Conservation (phyloP, 1,140 invertebrate species). For the Thrips palmi region DNA sequence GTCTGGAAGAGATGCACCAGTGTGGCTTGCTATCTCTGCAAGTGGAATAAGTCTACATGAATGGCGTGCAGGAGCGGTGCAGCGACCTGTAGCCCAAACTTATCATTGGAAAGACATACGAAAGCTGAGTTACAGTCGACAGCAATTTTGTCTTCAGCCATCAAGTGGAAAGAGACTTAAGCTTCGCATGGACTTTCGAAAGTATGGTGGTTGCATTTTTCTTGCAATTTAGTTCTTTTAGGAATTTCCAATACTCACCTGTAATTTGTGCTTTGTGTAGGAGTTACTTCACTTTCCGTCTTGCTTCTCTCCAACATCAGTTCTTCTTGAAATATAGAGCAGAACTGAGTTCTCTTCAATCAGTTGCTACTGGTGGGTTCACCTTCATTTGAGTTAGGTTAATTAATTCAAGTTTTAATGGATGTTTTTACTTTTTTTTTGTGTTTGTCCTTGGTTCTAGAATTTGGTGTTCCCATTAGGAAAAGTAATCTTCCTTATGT, state of each 20-base stretch:
- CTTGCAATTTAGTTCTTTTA: not conserved
- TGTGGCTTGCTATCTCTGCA: slow-evolving; percentile 16
- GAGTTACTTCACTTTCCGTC: slow-evolving; percentile 52
- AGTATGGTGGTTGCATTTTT: slow-evolving; percentile 26
- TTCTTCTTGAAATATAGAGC: slow-evolving; percentile 51
- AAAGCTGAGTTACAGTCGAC: slow-evolving; percentile 53
- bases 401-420: slow-evolving; percentile 9
- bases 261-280: slow-evolving; percentile 21
- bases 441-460: slow-evolving; percentile 16
- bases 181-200: slow-evolving; percentile 50
- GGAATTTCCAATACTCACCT: not conserved
- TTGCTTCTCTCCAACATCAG: slow-evolving; percentile 53
- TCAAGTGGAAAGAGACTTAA: slow-evolving; percentile 39
- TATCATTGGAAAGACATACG: slow-evolving; percentile 49
- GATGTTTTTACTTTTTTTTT: slow-evolving; percentile 4
- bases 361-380: slow-evolving; percentile 33
- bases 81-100: slow-evolving; percentile 15
- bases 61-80: slow-evolving; percentile 14
- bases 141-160: slow-evolving; percentile 42
- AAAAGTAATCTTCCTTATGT: slow-evolving; percentile 4
- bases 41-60: slow-evolving; percentile 14
- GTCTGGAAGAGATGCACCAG: slow-evolving; percentile 5
- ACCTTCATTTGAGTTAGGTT: slow-evolving; percentile 1
- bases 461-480: slow-evolving; percentile 25
- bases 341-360: slow-evolving; percentile 45